Base-by-base conservation (phyloP, 2,888 invertebrate species). In the Linnaemya tessellans region DNA sequence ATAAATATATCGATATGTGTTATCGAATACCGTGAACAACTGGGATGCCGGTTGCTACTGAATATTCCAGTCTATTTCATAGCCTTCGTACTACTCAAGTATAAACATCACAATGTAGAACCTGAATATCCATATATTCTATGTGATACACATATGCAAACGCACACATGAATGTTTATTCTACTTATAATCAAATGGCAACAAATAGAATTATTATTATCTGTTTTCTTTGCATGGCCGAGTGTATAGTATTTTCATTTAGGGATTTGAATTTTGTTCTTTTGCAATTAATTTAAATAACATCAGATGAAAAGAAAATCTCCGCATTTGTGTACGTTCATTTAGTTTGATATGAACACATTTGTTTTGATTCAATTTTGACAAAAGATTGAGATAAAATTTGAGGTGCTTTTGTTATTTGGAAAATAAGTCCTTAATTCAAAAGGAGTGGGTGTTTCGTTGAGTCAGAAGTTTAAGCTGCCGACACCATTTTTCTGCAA, bases 261-360 rank as follows among this genome's bases (percentile, higher is more conserved):
- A 30, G 60, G 62, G 80, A 81, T 80, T 84, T 73, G 43, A 64
- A 71, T 71, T 80, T 80, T 20, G 75, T 46, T 25, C 70, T 56
- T 79, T 79, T 79, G 81, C 79, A 79, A 81, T 85, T 79, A 75
- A 85, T 85, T 85, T 82, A 74, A 85, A 82, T 82, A 82, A 30
- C 25, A 41, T 43, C 30, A 64, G 64, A 75, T 38, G 49, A 70
- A 74, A 70, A 25, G 64, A 56, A 81, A 82, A 79, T 79, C 64
- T 43, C 56, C 7, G 30, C n/a, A 79, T 79, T 81, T 79, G 41
- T 70, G 46, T 67, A 54, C 30, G 68, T 68, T 80, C 64, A 64
- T 51, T 73, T 38, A 56, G 35, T 68, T 70, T 64, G 78, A 74
- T 43, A 79, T 43, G 38, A 84, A 68, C 73, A 78, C 67, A 73